These are phyloP conservation scores for Danio jaintianensis DNA, from an alignment of 2,797 vertebrate genomes.

Conservation along the genomic window DNA sequence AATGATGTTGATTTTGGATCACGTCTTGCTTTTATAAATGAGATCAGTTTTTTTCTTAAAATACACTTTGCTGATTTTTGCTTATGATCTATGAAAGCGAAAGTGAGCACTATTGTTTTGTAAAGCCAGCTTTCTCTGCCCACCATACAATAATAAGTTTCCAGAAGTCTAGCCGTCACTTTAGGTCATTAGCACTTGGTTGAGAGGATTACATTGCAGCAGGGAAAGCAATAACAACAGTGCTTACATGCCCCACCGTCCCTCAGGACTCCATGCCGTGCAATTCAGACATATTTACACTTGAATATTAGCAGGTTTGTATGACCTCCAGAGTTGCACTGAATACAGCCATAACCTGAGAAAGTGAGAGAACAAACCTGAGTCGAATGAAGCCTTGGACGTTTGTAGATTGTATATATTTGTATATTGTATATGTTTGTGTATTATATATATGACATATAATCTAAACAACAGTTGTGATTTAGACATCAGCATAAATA, in stretches of 20 bases:
- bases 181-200: slow-evolving; percentile 46
- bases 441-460: too few relatives aligned
- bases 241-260: slow-evolving; percentile 18
- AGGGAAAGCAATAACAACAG: slow-evolving; percentile 31
- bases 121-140: slow-evolving; percentile 8
- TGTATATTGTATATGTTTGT: too few relatives aligned
- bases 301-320: slow-evolving; percentile 9
- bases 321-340: slow-evolving; percentile 22
- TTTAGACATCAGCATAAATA: too few relatives aligned
- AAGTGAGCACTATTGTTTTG: not conserved
- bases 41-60: not conserved
- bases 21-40: not conserved
- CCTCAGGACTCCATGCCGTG: not conserved
- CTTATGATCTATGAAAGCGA: not conserved
- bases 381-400: not conserved
- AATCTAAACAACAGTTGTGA: too few relatives aligned
- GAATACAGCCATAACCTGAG: slow-evolving; percentile 18
- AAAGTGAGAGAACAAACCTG: not conserved
- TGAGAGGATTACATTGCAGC: slow-evolving; percentile 41
- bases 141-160: slow-evolving; percentile 28
- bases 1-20: not conserved
- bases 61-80: not conserved
- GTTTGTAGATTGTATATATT: too few relatives aligned
- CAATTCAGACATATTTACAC: slow-evolving; percentile 15
- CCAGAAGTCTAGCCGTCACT: slow-evolving; percentile 40